These are phyloP conservation scores for Pogona vitticeps DNA, from an alignment of 2,113 vertebrate species.

Conservation along the genomic window DNA sequence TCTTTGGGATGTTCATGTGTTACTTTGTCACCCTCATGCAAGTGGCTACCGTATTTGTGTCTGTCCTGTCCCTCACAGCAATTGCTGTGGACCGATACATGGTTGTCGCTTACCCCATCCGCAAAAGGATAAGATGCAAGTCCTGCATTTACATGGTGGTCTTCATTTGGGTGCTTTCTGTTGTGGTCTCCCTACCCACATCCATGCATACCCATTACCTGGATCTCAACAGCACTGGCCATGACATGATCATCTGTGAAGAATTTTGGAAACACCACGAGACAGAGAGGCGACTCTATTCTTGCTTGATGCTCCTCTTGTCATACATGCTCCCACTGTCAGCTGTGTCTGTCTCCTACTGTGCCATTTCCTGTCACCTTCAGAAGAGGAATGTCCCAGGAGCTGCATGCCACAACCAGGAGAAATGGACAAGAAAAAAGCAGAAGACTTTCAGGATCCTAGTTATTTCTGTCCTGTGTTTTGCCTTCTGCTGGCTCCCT, in stretches of 20 bases:
- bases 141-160: conserved; percentile 78
- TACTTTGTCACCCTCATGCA: conserved; percentile 85
- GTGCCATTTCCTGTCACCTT: conserved; percentile 82
- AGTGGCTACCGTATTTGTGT: conserved; percentile 81
- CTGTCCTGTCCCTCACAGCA: conserved; percentile 86
- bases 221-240: conserved; percentile 80
- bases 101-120: conserved; percentile 85
- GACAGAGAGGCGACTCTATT: conserved; percentile 80
- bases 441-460: conserved; percentile 85
- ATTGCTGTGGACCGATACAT: conserved; percentile 87
- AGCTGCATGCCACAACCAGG: conserved; percentile 64
- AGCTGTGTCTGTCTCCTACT: conserved; percentile 83
- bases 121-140: conserved; percentile 73
- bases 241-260: conserved; percentile 86
- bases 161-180: conserved; percentile 81
- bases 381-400: conserved; percentile 74
- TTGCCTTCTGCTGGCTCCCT: conserved; percentile 88
- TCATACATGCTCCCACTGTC: conserved; percentile 85
- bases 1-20: conserved; percentile 85
- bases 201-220: conserved; percentile 81
- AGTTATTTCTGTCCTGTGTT: conserved; percentile 81
- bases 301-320: conserved; percentile 83
- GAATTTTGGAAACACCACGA: conserved; percentile 85
- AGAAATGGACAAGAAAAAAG: conserved; percentile 80
- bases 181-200: conserved; percentile 76